These are phyloP conservation scores for Cephus nigrinus DNA, from an alignment of 2,888 invertebrate genomes.

Conservation along the genomic window DNA sequence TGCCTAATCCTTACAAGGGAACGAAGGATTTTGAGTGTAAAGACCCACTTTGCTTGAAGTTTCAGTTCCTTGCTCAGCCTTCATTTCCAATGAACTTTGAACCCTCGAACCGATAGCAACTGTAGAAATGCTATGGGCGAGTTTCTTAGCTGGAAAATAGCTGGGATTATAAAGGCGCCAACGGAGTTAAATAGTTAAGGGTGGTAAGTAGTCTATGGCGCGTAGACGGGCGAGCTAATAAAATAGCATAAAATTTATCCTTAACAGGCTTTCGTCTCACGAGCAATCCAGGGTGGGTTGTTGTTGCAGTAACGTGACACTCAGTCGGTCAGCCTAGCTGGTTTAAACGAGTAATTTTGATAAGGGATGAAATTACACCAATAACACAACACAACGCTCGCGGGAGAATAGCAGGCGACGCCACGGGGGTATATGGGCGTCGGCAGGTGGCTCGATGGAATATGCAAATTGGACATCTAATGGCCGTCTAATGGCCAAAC, in stretches of 20 bases:
- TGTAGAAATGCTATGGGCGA: neutral
- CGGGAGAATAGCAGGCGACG: neutral
- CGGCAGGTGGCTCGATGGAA: conserved; percentile 38
- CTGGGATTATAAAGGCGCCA: neutral
- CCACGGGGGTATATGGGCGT: neutral
- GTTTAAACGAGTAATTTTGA: conserved; percentile 36
- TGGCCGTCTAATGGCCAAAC: conserved; percentile 40
- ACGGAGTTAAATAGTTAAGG: neutral
- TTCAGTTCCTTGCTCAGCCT: neutral
- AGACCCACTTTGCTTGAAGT: neutral
- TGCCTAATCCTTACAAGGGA: too few relatives aligned
- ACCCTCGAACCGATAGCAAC: neutral
- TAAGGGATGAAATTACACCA: conserved; percentile 44
- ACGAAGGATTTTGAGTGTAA: too few relatives aligned
- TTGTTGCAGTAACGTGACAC: neutral
- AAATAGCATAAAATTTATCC: neutral
- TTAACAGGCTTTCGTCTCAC: neutral
- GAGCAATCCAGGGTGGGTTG: neutral
- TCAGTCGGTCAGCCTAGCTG: neutral
- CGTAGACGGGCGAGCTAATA: neutral
- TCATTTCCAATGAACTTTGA: neutral
- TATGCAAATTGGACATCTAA: conserved; percentile 50
- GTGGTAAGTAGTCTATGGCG: neutral
- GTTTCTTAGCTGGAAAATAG: neutral
- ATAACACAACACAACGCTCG: conserved; percentile 35